Percentiles rank a stretch among this genome's conserved stretches.
Evolutionary conservation across 2,113 vertebrate genomes (phyloP).

Genomic region (Ictalurus furcatus): DNA sequence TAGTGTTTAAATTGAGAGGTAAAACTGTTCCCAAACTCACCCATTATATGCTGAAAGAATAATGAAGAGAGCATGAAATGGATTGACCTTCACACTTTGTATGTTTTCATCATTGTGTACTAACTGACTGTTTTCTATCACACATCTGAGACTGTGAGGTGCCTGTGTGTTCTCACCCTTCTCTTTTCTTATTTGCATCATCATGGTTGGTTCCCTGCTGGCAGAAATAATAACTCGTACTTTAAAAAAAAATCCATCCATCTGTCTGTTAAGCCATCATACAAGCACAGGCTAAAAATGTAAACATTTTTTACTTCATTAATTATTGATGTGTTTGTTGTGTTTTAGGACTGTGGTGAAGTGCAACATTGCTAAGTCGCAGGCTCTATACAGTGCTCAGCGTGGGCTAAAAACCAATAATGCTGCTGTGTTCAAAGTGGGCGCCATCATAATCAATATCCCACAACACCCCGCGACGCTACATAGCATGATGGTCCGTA

Average conservation of each 20-base stretch:
- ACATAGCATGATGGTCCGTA: conserved; percentile 99
- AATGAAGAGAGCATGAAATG: neutral
- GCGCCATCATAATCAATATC: conserved; percentile 96
- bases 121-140: neutral
- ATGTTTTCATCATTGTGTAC: conserved; percentile 3
- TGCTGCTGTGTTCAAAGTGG: conserved; percentile 92
- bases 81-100: neutral
- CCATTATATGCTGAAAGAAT: neutral
- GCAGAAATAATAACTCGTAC: neutral
- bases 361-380: conserved; percentile 97
- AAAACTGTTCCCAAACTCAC: neutral
- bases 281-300: neutral
- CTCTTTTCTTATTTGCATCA: neutral
- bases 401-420: conserved; percentile 93
- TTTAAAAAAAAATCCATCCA: neutral
- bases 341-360: conserved; percentile 95
- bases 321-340: conserved; percentile 17
- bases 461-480: conserved; percentile 96
- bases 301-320: neutral
- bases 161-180: neutral
- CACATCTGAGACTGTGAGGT: neutral
- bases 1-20: neutral
- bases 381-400: conserved; percentile 96
- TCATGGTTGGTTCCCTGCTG: neutral
- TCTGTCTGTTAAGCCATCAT: neutral